Evolutionary conservation across 2,113 vertebrate genomes (phyloP).

Genomic region (Syngnathus scovelli): DNA sequence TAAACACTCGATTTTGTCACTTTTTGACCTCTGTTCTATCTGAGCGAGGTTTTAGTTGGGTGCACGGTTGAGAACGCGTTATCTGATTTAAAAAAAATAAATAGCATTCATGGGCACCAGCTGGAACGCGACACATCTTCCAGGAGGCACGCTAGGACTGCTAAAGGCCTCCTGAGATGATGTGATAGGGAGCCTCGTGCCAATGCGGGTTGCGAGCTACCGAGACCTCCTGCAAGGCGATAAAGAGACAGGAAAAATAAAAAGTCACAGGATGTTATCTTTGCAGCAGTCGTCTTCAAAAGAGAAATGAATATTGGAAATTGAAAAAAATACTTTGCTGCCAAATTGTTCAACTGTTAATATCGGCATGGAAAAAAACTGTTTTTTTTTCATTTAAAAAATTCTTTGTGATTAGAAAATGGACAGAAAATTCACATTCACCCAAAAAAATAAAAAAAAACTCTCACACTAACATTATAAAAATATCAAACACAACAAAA

Average conservation of each 20-base stretch:
- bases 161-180: constrained; percentile 45
- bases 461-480: neutral
- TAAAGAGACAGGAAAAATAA: neutral
- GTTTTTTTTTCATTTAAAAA: neutral
- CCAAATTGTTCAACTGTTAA: neutral
- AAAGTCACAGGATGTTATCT: neutral
- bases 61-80: constrained; percentile 17
- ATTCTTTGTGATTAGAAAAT: too few species aligned
- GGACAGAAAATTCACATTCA: too few species aligned
- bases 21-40: constrained; percentile 26
- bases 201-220: constrained; percentile 44
- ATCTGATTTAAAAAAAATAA: constrained; percentile 35
- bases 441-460: neutral
- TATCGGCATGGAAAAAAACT: neutral
- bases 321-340: neutral
- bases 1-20: constrained; percentile 13
- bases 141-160: constrained; percentile 66
- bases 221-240: neutral
- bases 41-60: neutral
- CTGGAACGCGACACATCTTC: constrained; percentile 61
- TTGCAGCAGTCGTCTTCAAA: neutral
- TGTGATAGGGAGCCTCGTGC: constrained; percentile 47
- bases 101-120: constrained; percentile 54
- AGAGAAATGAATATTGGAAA: neutral
- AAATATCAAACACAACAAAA: neutral